phyloP scores from a whole-genome alignment of 2,888 invertebrate genomes.

The Calephelis perditalis region DNA sequence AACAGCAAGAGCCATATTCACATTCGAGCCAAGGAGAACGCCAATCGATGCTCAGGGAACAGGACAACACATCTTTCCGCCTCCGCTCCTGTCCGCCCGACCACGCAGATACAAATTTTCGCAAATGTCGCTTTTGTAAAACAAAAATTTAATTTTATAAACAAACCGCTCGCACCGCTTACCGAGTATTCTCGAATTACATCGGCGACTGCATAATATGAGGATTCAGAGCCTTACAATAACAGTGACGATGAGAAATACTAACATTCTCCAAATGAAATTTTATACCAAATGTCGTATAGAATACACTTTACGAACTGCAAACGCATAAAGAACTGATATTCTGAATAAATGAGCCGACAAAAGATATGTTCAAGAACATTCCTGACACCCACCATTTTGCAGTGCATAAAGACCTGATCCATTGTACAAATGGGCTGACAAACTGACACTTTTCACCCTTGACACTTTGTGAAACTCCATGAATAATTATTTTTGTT shows the following conservation, averaged over 20 bases:
- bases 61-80: conserved; percentile 71
- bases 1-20: conserved; percentile 35
- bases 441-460: no score
- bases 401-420: no score
- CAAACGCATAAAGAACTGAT: no score
- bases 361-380: no score
- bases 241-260: conserved; percentile 19
- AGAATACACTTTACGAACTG: no score
- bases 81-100: conserved; percentile 57
- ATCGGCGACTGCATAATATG: conserved; percentile 43
- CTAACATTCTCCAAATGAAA: not conserved
- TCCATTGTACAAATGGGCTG: no score
- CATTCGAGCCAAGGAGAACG: conserved; percentile 33
- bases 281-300: conserved; percentile 3
- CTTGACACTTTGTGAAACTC: no score
- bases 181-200: conserved; percentile 45
- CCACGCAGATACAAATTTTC: conserved; percentile 51
- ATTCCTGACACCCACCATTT: no score
- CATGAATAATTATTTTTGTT: no score
- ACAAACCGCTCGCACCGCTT: conserved; percentile 41
- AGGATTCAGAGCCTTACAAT: conserved; percentile 30
- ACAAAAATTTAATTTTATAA: conserved; percentile 51
- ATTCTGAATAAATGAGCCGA: no score
- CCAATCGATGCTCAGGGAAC: conserved; percentile 74
- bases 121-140: conserved; percentile 49